Conservation (phyloP, 1,140 invertebrate species). For the Dendrolimus kikuchii region DNA sequence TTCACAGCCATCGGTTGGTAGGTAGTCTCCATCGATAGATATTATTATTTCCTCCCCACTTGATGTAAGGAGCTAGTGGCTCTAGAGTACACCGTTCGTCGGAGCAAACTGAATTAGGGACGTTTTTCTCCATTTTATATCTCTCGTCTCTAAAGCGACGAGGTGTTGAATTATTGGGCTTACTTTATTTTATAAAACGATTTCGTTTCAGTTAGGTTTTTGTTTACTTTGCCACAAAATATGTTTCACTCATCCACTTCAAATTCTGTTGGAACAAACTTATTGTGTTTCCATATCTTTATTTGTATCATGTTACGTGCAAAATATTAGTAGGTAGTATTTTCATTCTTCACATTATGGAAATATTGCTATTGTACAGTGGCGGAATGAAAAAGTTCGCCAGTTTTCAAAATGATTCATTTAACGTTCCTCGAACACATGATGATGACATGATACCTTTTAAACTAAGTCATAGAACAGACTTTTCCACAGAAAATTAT, state of each 20-base stretch:
- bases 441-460: no score
- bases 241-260: slow-evolving; percentile 18
- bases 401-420: no score
- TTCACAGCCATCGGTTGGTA: slow-evolving; percentile 17
- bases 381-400: no score
- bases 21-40: slow-evolving; percentile 30
- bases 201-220: slow-evolving; percentile 41
- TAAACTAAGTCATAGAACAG: no score
- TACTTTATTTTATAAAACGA: slow-evolving; percentile 62
- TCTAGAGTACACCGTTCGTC: slow-evolving; percentile 26
- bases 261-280: slow-evolving; percentile 2
- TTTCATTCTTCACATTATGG: no score
- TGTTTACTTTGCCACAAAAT: slow-evolving; percentile 47
- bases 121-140: slow-evolving; percentile 56
- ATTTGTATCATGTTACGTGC: no score
- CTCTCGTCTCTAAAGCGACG: slow-evolving; percentile 37
- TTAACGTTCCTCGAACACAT: no score
- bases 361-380: no score
- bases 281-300: background rate
- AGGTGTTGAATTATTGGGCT: slow-evolving; percentile 57
- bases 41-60: slow-evolving; percentile 37
- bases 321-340: no score
- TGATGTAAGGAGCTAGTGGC: slow-evolving; percentile 28
- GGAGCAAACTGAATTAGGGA: slow-evolving; percentile 50
- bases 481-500: no score